Evolutionary conservation across 2,113 vertebrate species (phyloP).

Genomic region (Morone chrysops): DNA sequence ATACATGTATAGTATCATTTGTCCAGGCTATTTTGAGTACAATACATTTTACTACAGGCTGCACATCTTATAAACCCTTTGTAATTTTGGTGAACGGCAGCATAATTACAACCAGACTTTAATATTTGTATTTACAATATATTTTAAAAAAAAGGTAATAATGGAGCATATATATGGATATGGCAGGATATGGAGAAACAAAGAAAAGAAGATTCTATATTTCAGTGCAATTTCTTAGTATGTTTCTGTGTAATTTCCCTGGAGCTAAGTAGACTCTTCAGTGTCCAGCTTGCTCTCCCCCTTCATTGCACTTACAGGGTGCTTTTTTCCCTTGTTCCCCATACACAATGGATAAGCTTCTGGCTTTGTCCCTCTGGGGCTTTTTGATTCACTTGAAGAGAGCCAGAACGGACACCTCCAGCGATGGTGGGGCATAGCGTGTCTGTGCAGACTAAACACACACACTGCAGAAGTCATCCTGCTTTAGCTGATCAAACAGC

Average conservation of each 20-base stretch:
- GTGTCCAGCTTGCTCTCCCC: constrained; percentile 63
- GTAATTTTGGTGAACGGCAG: constrained; percentile 24
- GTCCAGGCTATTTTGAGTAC: neutral
- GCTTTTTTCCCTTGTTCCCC: constrained; percentile 42
- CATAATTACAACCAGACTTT: constrained; percentile 11
- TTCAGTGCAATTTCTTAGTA: constrained; percentile 66
- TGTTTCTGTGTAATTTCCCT: constrained; percentile 71
- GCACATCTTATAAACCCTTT: neutral
- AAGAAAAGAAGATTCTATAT: constrained; percentile 44
- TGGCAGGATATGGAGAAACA: constrained; percentile 38
- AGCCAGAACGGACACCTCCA: constrained; percentile 70
- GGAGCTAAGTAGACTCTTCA: constrained; percentile 59
- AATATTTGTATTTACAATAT: constrained; percentile 33
- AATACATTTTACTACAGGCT: neutral
- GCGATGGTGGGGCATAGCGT: constrained; percentile 53
- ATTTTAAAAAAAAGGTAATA: constrained; percentile 44
- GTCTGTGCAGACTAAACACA: constrained; percentile 67
- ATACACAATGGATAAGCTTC: constrained; percentile 65
- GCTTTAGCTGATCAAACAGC: constrained; percentile 72
- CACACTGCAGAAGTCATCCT: constrained; percentile 59
- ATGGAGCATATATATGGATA: too few relatives aligned
- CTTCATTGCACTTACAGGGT: constrained; percentile 46
- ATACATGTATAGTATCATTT: neutral
- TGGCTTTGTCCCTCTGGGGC: constrained; percentile 69
- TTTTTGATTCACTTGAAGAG: constrained; percentile 76